Evolutionary conservation across 2,113 vertebrate genomes (phyloP).

Genomic region (Dicaeum eximium): DNA sequence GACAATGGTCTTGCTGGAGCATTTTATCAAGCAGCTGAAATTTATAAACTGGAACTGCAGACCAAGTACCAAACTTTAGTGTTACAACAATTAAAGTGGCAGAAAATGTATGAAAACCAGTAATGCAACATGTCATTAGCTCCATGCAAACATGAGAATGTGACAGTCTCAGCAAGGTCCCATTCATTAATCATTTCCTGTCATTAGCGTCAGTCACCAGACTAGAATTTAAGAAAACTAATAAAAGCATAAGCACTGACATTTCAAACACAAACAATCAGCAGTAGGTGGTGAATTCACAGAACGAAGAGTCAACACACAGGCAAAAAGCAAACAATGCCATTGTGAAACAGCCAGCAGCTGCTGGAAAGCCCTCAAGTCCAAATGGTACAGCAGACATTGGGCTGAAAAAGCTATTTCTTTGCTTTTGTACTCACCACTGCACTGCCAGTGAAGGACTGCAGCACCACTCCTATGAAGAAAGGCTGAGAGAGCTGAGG

Average conservation of each 20-base stretch:
- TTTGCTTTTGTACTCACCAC: background rate
- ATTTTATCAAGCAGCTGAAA: background rate
- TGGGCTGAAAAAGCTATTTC: background rate
- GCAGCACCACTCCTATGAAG: background rate
- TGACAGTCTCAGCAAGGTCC: background rate
- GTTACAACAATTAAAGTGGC: background rate
- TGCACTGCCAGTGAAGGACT: background rate
- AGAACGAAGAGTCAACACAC: background rate
- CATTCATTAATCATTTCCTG: constrained; percentile 30
- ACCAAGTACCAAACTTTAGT: background rate
- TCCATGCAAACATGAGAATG: background rate
- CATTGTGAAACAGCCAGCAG: background rate
- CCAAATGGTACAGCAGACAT: background rate
- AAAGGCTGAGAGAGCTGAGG: background rate
- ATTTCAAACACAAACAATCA: background rate
- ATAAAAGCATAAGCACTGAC: background rate
- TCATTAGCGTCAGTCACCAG: background rate
- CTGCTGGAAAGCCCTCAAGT: background rate
- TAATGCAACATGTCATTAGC: background rate
- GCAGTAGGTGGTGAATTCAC: background rate
- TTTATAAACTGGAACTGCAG: background rate
- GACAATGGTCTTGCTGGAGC: background rate
- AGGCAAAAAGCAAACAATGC: background rate
- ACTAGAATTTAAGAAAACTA: background rate
- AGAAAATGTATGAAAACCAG: background rate